Percentiles rank a stretch among this genome's conserved stretches.
These are phyloP conservation scores for Cantharis flavilabris DNA, from an alignment of 2,888 invertebrate species.

Conservation along the genomic window DNA sequence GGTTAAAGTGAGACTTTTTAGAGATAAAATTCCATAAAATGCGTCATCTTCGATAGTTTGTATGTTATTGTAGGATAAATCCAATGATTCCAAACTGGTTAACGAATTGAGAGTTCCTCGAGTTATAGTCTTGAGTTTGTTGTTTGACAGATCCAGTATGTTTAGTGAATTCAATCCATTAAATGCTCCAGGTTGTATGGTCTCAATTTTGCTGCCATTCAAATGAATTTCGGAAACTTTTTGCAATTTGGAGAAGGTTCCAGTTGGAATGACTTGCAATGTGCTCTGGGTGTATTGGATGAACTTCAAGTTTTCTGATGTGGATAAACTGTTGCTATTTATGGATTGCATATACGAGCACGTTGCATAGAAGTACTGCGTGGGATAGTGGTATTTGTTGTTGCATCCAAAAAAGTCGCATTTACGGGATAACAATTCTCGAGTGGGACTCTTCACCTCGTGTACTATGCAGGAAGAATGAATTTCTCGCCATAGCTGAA, in stretches of 20 bases:
- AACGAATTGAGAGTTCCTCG: neutral
- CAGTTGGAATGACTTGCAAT: neutral
- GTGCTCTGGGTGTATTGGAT: neutral
- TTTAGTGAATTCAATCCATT: neutral
- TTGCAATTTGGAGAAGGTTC: neutral
- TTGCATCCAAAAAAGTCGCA: neutral
- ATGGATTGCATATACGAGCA: neutral
- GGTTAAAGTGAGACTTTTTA: neutral
- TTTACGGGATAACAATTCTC: neutral
- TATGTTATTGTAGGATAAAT: neutral
- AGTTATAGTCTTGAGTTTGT: neutral
- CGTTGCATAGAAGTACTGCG: neutral
- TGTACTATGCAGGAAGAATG: neutral
- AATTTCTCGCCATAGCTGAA: neutral
- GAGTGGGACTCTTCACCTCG: neutral
- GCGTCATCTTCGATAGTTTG: neutral
- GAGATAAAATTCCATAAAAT: neutral
- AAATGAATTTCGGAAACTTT: neutral
- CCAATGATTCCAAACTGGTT: neutral
- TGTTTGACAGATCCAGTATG: neutral
- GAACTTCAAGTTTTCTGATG: neutral
- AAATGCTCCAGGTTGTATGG: constrained; percentile 10
- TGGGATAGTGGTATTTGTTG: neutral
- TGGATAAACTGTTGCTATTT: neutral
- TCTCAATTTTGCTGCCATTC: neutral